Evolutionary conservation across 2,888 invertebrate species (phyloP).

Genomic region (Thecocarcelia acutangulata): DNA sequence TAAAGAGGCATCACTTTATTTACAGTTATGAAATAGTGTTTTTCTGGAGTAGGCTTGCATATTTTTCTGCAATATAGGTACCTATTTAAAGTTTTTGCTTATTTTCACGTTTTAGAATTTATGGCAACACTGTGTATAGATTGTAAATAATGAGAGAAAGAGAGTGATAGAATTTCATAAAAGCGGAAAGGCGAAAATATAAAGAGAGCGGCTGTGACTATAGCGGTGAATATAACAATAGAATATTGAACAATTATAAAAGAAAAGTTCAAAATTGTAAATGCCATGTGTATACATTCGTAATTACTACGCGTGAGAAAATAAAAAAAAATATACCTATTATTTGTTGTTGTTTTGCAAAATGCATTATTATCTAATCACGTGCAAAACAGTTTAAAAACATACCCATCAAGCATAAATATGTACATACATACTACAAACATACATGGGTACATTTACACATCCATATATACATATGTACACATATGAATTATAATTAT

Average conservation of each 20-base stretch:
- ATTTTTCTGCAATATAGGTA: no score
- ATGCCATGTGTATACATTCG: not conserved
- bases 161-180: no score
- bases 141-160: no score
- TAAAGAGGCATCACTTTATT: no score
- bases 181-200: not conserved
- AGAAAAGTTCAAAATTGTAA: not conserved
- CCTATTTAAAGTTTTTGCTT: no score
- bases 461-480: not conserved
- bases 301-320: constrained; percentile 31
- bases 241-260: constrained; percentile 19
- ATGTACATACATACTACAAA: not conserved
- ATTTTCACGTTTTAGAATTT: no score
- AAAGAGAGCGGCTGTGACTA: constrained; percentile 38
- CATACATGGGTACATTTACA: not conserved
- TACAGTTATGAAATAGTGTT: no score
- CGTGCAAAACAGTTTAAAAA: constrained; percentile 18
- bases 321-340: not conserved
- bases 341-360: constrained; percentile 1
- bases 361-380: constrained; percentile 52
- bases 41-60: no score
- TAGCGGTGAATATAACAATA: constrained; percentile 28
- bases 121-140: no score
- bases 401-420: not conserved
- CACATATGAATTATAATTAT: no score